A percentile compares a stretch with the other conserved stretches of the same genome.
Evolutionary conservation across 1,140 invertebrate species (phyloP).

Genomic region (Leptinotarsa texana): DNA sequence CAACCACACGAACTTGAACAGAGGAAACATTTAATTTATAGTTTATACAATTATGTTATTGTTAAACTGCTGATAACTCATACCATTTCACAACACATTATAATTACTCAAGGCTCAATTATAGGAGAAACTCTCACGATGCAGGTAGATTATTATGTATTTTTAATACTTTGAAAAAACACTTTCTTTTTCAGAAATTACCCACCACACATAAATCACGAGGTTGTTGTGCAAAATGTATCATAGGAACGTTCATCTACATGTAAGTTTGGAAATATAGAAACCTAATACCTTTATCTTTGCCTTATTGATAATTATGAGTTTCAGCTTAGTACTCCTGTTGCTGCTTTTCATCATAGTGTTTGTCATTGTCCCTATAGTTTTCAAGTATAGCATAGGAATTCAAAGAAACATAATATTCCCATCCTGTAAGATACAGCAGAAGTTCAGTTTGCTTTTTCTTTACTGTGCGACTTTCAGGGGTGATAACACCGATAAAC

Average conservation of each 20-base stretch:
- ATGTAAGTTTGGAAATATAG: constrained; percentile 29
- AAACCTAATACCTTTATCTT: not conserved
- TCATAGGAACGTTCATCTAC: constrained; percentile 30
- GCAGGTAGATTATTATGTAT: not conserved
- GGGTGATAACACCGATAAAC: constrained; percentile 37
- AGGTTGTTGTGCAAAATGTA: constrained; percentile 31
- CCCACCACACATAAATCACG: constrained; percentile 21
- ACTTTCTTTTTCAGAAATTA: constrained; percentile 17
- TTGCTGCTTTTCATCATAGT: constrained; percentile 39
- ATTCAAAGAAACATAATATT: constrained; percentile 43
- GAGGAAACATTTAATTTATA: constrained; percentile 6
- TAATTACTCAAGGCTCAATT: too few species aligned
- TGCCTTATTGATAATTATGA: not conserved
- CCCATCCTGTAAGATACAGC: constrained; percentile 42
- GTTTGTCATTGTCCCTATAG: constrained; percentile 44
- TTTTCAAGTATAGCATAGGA: constrained; percentile 42
- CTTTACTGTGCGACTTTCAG: constrained; percentile 31
- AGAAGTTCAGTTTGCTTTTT: not conserved
- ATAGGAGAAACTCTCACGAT: not conserved
- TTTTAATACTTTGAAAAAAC: not conserved
- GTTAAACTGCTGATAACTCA: not conserved
- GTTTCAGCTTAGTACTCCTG: constrained; percentile 40
- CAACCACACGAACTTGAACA: not conserved
- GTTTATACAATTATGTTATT: not conserved
- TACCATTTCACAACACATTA: too few species aligned